Percentiles rank a stretch among this genome's conserved stretches.
phyloP scores from a whole-genome alignment of 2,888 invertebrate genomes.

The Acanthosepion esculentum region DNA sequence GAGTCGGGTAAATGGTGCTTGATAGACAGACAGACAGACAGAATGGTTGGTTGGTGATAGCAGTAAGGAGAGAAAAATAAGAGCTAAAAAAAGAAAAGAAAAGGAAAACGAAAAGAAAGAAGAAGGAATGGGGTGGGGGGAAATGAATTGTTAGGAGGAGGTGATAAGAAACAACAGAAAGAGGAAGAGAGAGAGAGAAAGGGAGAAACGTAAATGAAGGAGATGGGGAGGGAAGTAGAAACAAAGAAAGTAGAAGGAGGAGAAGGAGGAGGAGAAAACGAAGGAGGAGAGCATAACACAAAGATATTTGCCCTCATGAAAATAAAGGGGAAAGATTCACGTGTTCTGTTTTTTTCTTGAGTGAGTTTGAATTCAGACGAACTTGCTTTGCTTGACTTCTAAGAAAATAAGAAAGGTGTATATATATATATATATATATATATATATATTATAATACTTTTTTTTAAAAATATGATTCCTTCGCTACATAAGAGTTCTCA shows the following conservation, averaged over 20 bases:
- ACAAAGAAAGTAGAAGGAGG: background rate
- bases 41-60: background rate
- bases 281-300: background rate
- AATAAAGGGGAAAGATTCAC: too few relatives aligned
- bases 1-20: background rate
- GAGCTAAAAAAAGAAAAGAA: background rate
- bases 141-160: background rate
- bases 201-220: background rate
- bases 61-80: background rate
- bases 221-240: background rate
- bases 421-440: too few relatives aligned
- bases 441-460: too few relatives aligned
- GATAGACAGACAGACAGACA: background rate
- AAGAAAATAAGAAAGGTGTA: too few relatives aligned
- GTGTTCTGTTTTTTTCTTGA: too few relatives aligned
- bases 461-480: too few relatives aligned
- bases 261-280: background rate
- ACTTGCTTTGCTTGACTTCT: too few relatives aligned
- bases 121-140: too few relatives aligned
- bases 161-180: background rate
- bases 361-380: too few relatives aligned
- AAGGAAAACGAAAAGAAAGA: background rate
- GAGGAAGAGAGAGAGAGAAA: too few relatives aligned
- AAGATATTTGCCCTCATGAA: background rate
- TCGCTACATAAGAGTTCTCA: too few relatives aligned